Evolutionary conservation across 1,140 invertebrate genomes (phyloP), one percentile per base, ranked within the genome.

Genomic region (Linepithema humile): DNA sequence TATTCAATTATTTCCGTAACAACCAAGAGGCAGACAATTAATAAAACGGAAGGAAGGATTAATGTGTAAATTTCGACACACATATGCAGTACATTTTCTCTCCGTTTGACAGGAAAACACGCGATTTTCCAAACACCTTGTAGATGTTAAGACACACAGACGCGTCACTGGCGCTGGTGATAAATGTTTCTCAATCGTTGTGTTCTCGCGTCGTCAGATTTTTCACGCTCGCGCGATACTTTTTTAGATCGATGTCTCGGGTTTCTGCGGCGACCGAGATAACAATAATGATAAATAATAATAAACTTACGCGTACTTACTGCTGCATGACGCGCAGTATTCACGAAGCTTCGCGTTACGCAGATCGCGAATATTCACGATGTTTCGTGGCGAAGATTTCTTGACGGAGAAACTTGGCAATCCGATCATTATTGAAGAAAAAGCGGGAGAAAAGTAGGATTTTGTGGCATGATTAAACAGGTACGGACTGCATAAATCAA

Each of bases 241-340:
- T 80, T n/a, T 80, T 69, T 53, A 57, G 64, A 69, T 78, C 48
- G 59, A 20, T 50, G 73, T 64, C 59, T 77, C 20, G 23, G 10
- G n/a, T 70, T 80, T 57, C 64, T 48, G 75, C 65, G 75, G 35
- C 62, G 12, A 40, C 23, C 2, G 45, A 70, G 75, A 70, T 80
- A 80, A 43, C 48, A 70, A 80, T 80, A 55, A 80, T 7, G 64
- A 78, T 53, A 78, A 78, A 78, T 55, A 70, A 55, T 43, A 80
- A 69, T 43, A 80, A 80, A 55, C 10, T 26, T 40, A 43, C 9
- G 20, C 26, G 20, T 43, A 55, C n/a, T n/a, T n/a, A n/a, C n/a
- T 15, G 50, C 35, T 23, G 17, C 29, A 5, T 9, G 12, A 12
- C 35, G 50, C 38, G 26, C 50, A 65, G 40, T 62, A 12, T 32